Evolutionary conservation across 2,797 vertebrate species (phyloP), one percentile per base, ranked within the genome.

Genomic region (Pseudomugil gertrudae): DNA sequence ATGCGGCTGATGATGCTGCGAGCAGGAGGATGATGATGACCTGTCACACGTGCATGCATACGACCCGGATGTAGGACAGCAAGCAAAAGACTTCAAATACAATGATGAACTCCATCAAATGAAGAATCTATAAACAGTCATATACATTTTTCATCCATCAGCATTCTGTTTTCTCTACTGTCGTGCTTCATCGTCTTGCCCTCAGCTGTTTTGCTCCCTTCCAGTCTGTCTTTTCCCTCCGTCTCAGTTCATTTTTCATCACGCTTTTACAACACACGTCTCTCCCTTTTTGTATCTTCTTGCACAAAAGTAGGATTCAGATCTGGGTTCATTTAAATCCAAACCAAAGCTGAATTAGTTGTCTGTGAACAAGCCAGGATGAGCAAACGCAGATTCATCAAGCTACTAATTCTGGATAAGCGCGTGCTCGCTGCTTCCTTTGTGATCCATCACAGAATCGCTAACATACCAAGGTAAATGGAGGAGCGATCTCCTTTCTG

Each of bases 161-260:
- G 54, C 60, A 62, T 75, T 79, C 69, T 54, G 60, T 74, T 72
- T 63, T 70, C 60, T 52, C 67, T 65, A 47, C 47, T 55, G 66
- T 66, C 59, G 23, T 33, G 43, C 50, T 52, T 72, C 67, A 52
- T 59, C 3, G 11, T 35, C 9, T 9, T 35, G 33, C 33, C 15
- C 40, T 52, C 51, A 11, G 9, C 48, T 0, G 17, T 57, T 58
- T 38, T 51, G 33, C 33, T 57, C 60, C 21, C 53, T 33, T 29
- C 66, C 14, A 26, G 47, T 57, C 51, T 64, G 3, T 43, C 59
- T 50, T 33, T 35, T 36, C 40, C 51, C 24, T 26, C 52, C 1
- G 2, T 60, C 63, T 57, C n/a, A 29, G 57, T 61, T 50, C 27
- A 58, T 45, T 68, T 53, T 55, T 66, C 69, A 51, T 55, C 21